phyloP scores from a whole-genome alignment of 2,888 invertebrate genomes.

The Hypomecis atomaria region DNA sequence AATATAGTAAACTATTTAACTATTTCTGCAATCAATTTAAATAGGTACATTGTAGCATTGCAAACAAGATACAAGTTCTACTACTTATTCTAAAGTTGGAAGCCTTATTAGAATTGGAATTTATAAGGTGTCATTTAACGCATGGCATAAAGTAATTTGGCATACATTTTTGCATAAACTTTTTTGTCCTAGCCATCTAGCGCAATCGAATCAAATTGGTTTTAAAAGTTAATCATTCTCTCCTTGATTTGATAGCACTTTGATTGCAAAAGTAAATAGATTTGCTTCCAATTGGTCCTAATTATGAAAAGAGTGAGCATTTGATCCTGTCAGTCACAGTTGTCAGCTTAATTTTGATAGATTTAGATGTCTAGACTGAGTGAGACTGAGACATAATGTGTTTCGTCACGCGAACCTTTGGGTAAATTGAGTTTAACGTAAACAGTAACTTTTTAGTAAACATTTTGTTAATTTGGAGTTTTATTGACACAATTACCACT shows the following conservation, averaged over 20 bases:
- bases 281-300: conserved; percentile 29
- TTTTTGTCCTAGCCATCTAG: neutral
- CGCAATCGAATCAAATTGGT: conserved; percentile 1
- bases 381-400: conserved; percentile 26
- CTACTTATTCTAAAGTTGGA: neutral
- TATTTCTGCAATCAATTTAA: no score
- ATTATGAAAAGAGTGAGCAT: conserved; percentile 25
- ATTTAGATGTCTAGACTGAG: conserved; percentile 32
- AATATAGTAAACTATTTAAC: no score
- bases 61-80: no score
- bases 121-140: neutral
- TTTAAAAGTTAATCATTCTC: conserved; percentile 21
- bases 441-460: conserved; percentile 2
- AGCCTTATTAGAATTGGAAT: neutral
- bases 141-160: neutral
- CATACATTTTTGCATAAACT: neutral
- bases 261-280: conserved; percentile 28
- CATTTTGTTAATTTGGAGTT: neutral
- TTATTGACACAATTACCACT: neutral
- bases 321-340: conserved; percentile 29
- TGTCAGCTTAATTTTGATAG: conserved; percentile 34
- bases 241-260: conserved; percentile 18
- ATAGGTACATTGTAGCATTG: no score
- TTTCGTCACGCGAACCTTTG: conserved; percentile 29
- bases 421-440: neutral